Evolutionary conservation across 2,888 invertebrate genomes (phyloP), one percentile per base, ranked within the genome.

Genomic region (Drosophila sordidula): DNA sequence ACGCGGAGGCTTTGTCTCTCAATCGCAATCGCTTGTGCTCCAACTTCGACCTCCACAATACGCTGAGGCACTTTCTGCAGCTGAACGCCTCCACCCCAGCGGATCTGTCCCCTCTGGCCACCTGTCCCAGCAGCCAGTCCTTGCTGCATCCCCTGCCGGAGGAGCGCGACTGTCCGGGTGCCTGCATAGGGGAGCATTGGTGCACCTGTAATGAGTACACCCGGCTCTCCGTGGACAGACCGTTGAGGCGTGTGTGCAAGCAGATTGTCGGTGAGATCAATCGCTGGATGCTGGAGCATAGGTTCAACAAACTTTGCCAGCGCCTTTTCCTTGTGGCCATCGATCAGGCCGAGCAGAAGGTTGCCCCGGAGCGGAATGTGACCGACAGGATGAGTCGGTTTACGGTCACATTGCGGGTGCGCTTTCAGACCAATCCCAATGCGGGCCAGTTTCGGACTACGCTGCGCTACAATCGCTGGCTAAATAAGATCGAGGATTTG

Each of bases 31-130:
- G 94, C 55, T 90, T 96, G 42, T 93, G 95, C 0, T 95, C 95
- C 5, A 96, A 96, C 0, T 96, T 94, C 82, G 96, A 96, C 89
- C 84, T 96, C 5, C 94, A 95, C 84, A 93, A 95, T 87, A 96
- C 96, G 0, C 89, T 96, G 3, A 89, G 94, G 18, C 94, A 95
- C 72, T 91, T 96, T 36, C 87, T 95, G 16, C 89, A 90, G 6
- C 74, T 94, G 52, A 52, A 65, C 47, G 92, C 92, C 4, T 26
- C 52, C 2, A 77, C 25, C 0, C 73, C 84, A n/a, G 38, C 29
- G 5, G n/a, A 63, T 1, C n/a, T 79, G 14, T 18, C 42, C 0
- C 92, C 93, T 45, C 86, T 90, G 54, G 93, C 93, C 5, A 95
- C 95, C 87, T 84, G 81, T 6, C 93, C 94, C 0, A 93, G 91